Base-by-base conservation (phyloP, 2,797 vertebrate genomes). In the Crocodylus rhombifer region DNA sequence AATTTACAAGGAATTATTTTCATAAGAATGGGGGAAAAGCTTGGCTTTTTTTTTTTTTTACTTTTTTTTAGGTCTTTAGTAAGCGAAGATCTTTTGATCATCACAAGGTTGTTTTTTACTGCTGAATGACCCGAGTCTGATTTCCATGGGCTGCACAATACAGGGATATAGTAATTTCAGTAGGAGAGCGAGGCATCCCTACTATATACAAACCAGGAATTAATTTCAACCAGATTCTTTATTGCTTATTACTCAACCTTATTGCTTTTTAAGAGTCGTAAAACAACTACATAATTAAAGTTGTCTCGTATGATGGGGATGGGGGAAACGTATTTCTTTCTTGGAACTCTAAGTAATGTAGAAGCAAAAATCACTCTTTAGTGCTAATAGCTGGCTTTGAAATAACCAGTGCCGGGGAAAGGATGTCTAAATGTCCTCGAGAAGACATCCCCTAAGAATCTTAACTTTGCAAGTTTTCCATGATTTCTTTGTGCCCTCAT, bases 331-430 rank as follows among this genome's bases (percentile, higher is more conserved):
- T 15, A 30, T 30, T 56, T 63, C 62, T 21, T 20, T 51, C 18
- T 4, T 5, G 55, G 25, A 3, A 13, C 25, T 75, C 82, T 64
- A 83, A 64, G 89, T 61, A 57, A 86, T n/a, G 61, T 82, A 81
- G 77, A 77, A 30, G 3, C 51, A 75, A 56, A 75, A 28, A 1
- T 42, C 15, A 14, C 5, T 5, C 28, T 23, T 79, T 71, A 13
- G 21, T 28, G 10, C 26, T n/a, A 60, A 25, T 1, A 76, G n/a
- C 17, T 17, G 33, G 21, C 26, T 23, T 1, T 0, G 26, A 1
- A 84, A 11, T 13, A 14, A 28, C 2, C 17, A 58, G 91, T 75
- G 60, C 25, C 33, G 63, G n/a, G 8, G 12, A 89, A 17, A 42
- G 2, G 11, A 12, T 71, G 23, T 62, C 23, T 21, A 62, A 62